Evolutionary conservation across 2,113 vertebrate species (phyloP).

Genomic region (Spheniscus mendiculus): DNA sequence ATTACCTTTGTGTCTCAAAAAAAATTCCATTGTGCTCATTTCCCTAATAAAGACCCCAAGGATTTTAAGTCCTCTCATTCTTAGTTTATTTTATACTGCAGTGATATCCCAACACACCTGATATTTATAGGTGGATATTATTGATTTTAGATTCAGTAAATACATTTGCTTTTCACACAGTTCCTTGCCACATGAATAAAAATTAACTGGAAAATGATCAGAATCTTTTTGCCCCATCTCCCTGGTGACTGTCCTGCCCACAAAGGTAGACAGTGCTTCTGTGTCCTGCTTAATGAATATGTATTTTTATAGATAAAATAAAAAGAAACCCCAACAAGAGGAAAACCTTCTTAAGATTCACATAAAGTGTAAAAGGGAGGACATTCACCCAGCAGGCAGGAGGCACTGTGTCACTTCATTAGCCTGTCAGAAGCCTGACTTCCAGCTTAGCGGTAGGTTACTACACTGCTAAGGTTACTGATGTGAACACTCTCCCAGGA

Average conservation of each 20-base stretch:
- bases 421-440: background rate
- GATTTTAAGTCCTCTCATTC: background rate
- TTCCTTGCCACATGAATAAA: background rate
- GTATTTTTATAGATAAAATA: background rate
- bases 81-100: background rate
- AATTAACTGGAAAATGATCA: background rate
- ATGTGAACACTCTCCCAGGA: background rate
- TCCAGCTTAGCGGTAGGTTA: background rate
- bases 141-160: background rate
- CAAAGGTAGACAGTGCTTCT: background rate
- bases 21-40: background rate
- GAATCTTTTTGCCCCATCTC: background rate
- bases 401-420: background rate
- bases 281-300: background rate
- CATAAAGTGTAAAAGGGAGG: background rate
- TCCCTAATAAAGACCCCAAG: background rate
- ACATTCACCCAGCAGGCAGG: background rate
- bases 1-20: background rate
- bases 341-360: background rate
- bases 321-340: background rate
- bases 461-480: background rate
- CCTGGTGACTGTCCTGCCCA: background rate
- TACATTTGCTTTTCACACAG: background rate
- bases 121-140: background rate
- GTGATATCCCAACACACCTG: background rate